A percentile compares a stretch with the other conserved stretches of the same genome.
phyloP scores from a whole-genome alignment of 2,888 invertebrate genomes.

The Cheilosia impressa region DNA sequence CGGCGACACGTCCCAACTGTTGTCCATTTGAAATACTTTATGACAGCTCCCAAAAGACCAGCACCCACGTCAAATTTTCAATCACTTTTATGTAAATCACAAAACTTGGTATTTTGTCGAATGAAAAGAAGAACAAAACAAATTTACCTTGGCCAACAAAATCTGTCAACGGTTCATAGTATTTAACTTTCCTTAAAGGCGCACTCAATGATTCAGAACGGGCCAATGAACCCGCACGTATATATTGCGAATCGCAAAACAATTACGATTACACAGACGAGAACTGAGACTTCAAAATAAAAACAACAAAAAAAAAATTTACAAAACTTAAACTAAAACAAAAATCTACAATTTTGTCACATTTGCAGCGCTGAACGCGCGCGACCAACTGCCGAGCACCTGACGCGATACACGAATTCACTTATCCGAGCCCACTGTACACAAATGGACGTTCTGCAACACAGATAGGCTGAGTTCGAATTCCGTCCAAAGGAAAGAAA shows the following conservation, averaged over 20 bases:
- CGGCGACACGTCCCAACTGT: background rate
- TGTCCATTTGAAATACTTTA: background rate
- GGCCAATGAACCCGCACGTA: constrained; percentile 57
- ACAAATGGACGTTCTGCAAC: constrained; percentile 38
- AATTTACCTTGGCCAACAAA: too few relatives aligned
- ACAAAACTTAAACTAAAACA: constrained; percentile 21
- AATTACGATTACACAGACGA: constrained; percentile 56
- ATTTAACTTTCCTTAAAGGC: constrained; percentile 51
- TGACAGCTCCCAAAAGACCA: constrained; percentile 2
- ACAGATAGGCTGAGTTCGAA: constrained; percentile 59
- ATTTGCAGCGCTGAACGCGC: constrained; percentile 59
- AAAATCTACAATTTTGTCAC: constrained; percentile 46
- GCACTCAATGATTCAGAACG: constrained; percentile 52
- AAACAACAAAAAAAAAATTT: constrained; percentile 1
- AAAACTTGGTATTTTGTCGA: constrained; percentile 19
- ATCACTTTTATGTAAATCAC: constrained; percentile 23
- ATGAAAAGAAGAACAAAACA: constrained; percentile 13
- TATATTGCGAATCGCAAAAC: constrained; percentile 49
- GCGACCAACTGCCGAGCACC: constrained; percentile 71
- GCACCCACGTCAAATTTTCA: constrained; percentile 48
- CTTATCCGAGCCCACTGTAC: constrained; percentile 60
- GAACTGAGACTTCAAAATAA: background rate
- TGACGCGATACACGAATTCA: constrained; percentile 63
- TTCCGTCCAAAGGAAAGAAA: constrained; percentile 26
- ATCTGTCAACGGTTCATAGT: too few relatives aligned